A percentile compares a stretch with the other conserved stretches of the same genome.
Evolutionary conservation across 2,113 vertebrate genomes (phyloP).

Genomic region (Centropus unirufus): DNA sequence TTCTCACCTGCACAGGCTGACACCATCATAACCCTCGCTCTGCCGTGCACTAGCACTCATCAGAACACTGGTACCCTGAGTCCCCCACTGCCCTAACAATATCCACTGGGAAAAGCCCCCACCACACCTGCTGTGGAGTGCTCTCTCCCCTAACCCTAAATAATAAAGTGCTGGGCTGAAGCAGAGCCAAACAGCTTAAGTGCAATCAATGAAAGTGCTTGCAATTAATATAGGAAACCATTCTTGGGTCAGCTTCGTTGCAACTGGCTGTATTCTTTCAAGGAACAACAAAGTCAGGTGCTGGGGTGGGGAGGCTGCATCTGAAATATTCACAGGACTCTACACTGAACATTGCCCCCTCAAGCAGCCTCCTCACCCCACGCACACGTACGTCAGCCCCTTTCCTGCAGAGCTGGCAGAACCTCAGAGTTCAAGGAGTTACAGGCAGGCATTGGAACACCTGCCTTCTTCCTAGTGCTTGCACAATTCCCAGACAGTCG

Average conservation of each 20-base stretch:
- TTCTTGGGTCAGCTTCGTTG: constrained; percentile 70
- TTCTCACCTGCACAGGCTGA: background rate
- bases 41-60: background rate
- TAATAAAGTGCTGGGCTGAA: constrained; percentile 72
- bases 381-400: constrained; percentile 15
- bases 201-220: constrained; percentile 82
- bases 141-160: constrained; percentile 5
- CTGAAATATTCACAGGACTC: constrained; percentile 48
- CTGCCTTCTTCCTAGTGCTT: background rate
- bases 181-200: constrained; percentile 72
- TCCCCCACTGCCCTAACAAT: background rate
- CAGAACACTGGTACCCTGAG: constrained; percentile 4
- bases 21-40: background rate
- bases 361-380: constrained; percentile 44
- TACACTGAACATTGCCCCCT: background rate
- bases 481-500: constrained; percentile 2
- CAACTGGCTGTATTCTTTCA: constrained; percentile 78
- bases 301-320: background rate
- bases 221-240: constrained; percentile 76
- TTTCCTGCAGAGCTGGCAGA: constrained; percentile 66
- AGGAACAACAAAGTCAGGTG: constrained; percentile 65
- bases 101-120: background rate
- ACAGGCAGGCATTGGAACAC: constrained; percentile 53
- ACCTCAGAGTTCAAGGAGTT: constrained; percentile 65
- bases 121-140: background rate